A percentile compares a stretch with the other conserved stretches of the same genome.
phyloP scores from a whole-genome alignment of 2,113 vertebrate species.

The Shinisaurus crocodilurus region DNA sequence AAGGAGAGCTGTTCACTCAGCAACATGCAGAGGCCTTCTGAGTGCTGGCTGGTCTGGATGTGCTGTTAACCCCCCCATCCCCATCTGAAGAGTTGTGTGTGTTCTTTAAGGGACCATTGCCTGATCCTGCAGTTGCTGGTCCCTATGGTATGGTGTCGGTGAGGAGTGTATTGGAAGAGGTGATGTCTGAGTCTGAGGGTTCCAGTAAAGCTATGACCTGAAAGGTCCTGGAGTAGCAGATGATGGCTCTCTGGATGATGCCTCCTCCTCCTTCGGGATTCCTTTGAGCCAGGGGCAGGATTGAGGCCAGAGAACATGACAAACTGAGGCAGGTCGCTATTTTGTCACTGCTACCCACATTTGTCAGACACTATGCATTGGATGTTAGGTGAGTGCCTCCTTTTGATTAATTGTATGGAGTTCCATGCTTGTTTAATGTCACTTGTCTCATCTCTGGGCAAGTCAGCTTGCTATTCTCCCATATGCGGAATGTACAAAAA shows the following conservation, averaged over 20 bases:
- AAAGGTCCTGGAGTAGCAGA: not conserved
- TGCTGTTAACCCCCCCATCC: not conserved
- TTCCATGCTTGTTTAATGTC: no score
- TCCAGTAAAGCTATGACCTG: not conserved
- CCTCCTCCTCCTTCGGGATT: not conserved
- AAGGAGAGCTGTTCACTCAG: not conserved
- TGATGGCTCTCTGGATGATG: not conserved
- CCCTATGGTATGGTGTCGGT: not conserved
- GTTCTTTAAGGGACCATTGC: not conserved
- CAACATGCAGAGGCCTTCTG: not conserved
- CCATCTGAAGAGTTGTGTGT: not conserved
- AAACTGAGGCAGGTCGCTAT: no score
- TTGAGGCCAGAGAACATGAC: not conserved
- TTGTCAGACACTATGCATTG: no score
- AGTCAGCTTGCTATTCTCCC: no score
- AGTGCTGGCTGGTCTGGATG: not conserved
- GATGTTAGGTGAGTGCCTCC: no score
- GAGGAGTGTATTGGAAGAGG: not conserved
- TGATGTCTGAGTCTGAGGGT: not conserved
- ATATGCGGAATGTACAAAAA: no score
- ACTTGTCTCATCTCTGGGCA: no score
- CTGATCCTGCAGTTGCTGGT: not conserved
- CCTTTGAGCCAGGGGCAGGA: not conserved
- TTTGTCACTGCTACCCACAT: no score
- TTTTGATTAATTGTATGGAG: no score